phyloP scores from a whole-genome alignment of 2,888 invertebrate genomes.

The Rotaria socialis region DNA sequence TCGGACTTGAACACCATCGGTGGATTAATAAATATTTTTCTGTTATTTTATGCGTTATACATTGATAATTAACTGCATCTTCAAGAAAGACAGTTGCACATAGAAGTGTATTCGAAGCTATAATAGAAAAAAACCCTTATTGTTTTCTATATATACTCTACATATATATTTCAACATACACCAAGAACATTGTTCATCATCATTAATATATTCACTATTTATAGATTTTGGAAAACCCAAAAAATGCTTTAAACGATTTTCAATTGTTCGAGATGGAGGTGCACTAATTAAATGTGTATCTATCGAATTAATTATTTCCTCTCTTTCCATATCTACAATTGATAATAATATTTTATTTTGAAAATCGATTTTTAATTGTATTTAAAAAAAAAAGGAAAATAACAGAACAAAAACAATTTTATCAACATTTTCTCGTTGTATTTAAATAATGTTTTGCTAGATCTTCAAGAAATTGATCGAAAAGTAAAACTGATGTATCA shows the following conservation, averaged over 20 bases:
- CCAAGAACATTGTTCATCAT: not conserved
- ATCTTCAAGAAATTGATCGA: slow-evolving; percentile 4
- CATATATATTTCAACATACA: not conserved
- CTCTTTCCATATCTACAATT: not conserved
- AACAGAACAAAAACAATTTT: not conserved
- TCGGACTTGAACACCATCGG: not conserved
- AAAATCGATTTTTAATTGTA: no score
- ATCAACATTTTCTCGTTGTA: slow-evolving; percentile 30
- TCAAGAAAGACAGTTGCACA: not conserved
- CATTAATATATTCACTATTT: not conserved
- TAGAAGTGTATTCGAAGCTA: not conserved
- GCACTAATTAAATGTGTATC: not conserved
- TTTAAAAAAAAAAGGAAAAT: not conserved
- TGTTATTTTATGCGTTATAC: not conserved
- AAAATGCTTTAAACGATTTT: not conserved
- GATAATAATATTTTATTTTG: not conserved
- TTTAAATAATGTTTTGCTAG: not conserved
- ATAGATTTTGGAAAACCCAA: not conserved
- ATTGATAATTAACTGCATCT: slow-evolving; percentile 15
- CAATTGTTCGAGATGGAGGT: not conserved
- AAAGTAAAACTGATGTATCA: not conserved
- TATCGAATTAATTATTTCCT: not conserved
- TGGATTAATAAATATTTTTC: not conserved
- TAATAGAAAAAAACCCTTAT: not conserved
- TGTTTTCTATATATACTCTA: not conserved